These are phyloP conservation scores for Passer montanus DNA, from an alignment of 2,113 vertebrate species.

Conservation along the genomic window DNA sequence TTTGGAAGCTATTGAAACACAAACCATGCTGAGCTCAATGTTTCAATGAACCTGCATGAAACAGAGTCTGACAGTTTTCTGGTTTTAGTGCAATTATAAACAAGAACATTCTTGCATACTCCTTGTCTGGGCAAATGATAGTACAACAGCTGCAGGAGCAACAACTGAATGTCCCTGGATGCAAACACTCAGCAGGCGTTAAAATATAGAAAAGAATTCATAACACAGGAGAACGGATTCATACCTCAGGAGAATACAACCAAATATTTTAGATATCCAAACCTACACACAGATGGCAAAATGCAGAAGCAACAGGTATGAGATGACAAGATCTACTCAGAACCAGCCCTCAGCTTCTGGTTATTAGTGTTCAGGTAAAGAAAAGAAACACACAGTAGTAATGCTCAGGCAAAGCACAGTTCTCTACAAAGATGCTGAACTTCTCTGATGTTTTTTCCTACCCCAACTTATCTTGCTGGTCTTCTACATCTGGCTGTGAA, in stretches of 20 bases:
- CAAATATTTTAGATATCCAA: not conserved
- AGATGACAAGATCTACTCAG: not conserved
- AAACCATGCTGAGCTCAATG: not conserved
- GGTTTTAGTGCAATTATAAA: not conserved
- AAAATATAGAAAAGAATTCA: not conserved
- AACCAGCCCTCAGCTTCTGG: not conserved
- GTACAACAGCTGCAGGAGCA: not conserved
- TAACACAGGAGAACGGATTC: no score
- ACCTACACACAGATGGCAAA: not conserved
- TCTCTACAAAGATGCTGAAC: not conserved
- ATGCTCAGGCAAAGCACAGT: not conserved
- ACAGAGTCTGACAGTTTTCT: not conserved
- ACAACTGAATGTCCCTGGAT: not conserved
- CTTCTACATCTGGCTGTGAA: not conserved
- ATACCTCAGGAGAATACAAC: not conserved
- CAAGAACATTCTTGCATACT: not conserved
- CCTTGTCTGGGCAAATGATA: not conserved
- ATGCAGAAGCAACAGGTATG: not conserved
- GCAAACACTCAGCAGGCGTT: not conserved
- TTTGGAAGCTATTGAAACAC: not conserved
- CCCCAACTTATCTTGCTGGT: not conserved
- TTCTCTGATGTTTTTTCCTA: not conserved
- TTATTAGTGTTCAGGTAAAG: fast-evolving
- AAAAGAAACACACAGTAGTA: not conserved
- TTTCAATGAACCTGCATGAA: not conserved